Conservation (phyloP, 2,888 invertebrate genomes). For the Silvanus unidentatus region DNA sequence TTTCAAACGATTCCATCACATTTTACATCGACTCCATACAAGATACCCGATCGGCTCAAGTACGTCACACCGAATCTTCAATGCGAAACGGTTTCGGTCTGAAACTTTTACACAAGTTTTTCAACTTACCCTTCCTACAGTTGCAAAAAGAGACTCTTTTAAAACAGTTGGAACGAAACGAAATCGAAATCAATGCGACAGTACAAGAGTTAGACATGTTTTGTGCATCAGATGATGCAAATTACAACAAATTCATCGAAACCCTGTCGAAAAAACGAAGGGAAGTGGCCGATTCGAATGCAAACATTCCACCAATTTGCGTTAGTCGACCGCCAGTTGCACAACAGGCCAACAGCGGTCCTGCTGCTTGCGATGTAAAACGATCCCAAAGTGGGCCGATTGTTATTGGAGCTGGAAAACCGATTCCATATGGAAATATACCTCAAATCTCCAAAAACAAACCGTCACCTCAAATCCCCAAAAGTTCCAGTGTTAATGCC, state of each 20-base stretch:
- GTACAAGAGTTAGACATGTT: conserved; percentile 69
- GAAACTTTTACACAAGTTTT: conserved; percentile 86
- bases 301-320: conserved; percentile 46
- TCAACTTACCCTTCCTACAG: conserved; percentile 89
- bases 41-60: conserved; percentile 55
- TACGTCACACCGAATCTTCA: conserved; percentile 85
- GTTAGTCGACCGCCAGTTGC: conserved; percentile 6
- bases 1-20: conserved; percentile 64
- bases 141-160: conserved; percentile 80
- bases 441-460: conserved; percentile 14
- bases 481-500: conserved; percentile 38
- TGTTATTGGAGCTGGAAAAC: conserved; percentile 45
- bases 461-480: conserved; percentile 27
- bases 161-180: conserved; percentile 78
- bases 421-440: conserved; percentile 40
- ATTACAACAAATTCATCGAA: conserved; percentile 69
- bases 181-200: conserved; percentile 71
- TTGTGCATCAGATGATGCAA: conserved; percentile 69
- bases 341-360: conserved; percentile 41
- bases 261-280: conserved; percentile 68
- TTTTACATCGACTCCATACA: conserved; percentile 61
- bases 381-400: conserved; percentile 45
- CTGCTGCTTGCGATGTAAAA: conserved; percentile 41
- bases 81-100: conserved; percentile 96
- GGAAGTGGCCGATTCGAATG: conserved; percentile 62